phyloP scores from a whole-genome alignment of 2,888 invertebrate species.

The Dione juno region DNA sequence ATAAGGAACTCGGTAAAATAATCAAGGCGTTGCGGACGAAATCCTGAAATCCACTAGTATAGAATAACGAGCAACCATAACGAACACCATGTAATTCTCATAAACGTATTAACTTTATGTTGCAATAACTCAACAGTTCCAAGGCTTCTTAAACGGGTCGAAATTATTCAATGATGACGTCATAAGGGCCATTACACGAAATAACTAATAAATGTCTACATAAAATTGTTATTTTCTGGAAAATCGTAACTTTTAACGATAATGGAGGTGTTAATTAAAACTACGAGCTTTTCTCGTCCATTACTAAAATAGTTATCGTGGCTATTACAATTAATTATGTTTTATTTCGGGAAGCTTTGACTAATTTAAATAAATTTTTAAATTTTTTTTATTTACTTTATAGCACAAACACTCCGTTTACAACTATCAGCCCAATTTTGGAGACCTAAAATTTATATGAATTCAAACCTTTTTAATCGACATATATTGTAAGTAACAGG shows the following conservation, averaged over 20 bases:
- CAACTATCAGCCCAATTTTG: too few species aligned
- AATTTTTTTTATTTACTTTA: too few species aligned
- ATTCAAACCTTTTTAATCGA: too few species aligned
- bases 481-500: too few species aligned
- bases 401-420: too few species aligned
- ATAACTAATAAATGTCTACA: neutral
- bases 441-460: too few species aligned
- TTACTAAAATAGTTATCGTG: neutral
- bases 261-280: slow-evolving; percentile 3
- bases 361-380: neutral
- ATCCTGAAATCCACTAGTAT: too few species aligned
- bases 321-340: neutral
- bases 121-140: neutral
- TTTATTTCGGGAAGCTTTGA: neutral
- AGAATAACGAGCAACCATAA: too few species aligned
- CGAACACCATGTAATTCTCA: neutral
- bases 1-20: too few species aligned
- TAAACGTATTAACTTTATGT: slow-evolving; percentile 11
- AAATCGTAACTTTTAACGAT: neutral
- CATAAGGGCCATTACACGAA: neutral
- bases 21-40: too few species aligned
- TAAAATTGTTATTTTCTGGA: neutral
- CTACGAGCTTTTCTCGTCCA: neutral
- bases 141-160: slow-evolving; percentile 8
- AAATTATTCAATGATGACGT: neutral